Evolutionary conservation across 1,140 invertebrate genomes (phyloP), one percentile per base, ranked within the genome.

Genomic region (Tetramorium alpestre): DNA sequence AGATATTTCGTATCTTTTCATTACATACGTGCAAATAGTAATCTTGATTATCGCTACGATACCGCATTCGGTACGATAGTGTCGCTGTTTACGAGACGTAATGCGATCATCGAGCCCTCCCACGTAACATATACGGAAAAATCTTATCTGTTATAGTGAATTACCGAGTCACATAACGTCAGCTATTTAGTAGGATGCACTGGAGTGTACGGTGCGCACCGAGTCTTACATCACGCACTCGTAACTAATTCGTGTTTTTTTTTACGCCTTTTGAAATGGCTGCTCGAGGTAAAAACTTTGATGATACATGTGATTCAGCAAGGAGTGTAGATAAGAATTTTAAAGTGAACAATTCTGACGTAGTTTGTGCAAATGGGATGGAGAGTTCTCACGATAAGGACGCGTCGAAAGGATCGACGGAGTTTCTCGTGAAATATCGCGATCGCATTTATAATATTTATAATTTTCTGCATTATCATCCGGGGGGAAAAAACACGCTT

Each of bases 401-500:
- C n/a, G n/a, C 7, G n/a, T 56, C 18, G 0, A 0, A 69, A 11
- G 6, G 62, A 28, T 58, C 13, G 60, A 91, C 18, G 0, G 22
- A 93, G 62, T 96, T 96, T 86, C 89, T 96, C 0, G 95, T 97
- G 0, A 96, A 95, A 76, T 96, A 96, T 91, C 91, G 93, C 33
- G 95, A 95, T 1, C 92, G 95, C 47, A 92, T 88, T 58, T 97
- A 97, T 92, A 95, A 97, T 77, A 94, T 97, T 80, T 92, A 94
- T 51, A 87, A 93, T 22, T 97, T 97, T 80, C 88, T 97, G 18
- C 95, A 94, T 33, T 96, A 96, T 87, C 97, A 97, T 92, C 97
- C 97, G 0, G 97, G 97, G 0, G 97, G 97, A 2, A 93, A 94
- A 28, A 96, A 96, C 82, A 96, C 96, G 2, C 91, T 97, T 3